Evolutionary conservation across 2,888 invertebrate genomes (phyloP), one percentile per base, ranked within the genome.

Genomic region (Lithophane ornitopus): DNA sequence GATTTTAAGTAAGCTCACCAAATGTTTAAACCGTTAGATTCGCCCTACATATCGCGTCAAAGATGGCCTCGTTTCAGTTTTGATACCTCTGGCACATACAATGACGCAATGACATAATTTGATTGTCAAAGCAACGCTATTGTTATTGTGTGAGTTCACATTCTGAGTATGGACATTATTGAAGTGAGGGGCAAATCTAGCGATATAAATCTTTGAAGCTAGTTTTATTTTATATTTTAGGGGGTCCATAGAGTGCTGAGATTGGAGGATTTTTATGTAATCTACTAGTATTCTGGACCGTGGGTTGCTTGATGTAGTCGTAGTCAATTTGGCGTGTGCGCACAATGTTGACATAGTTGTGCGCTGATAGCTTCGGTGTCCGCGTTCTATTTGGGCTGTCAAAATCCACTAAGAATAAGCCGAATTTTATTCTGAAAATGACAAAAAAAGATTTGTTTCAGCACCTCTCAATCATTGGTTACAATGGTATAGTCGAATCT

Each of bases 361-460:
- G 82, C 0, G 95, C 96, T 3, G 97, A 97, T 12, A 96, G 88
- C 82, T 96, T 96, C 0, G 96, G 94, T 2, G 93, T 96, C 56
- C 97, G 92, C 3, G 94, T 94, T 76, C 89, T 93, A 39, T 95
- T 89, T 22, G 94, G 91, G 78, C 94, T 94, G 19, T 92, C 82
- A 85, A 94, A 97, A 82, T 97, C 95, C 11, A 97, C 96, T 73
- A 93, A 91, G 85, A 93, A 96, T 22, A 97, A 89, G 2, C 97
- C 97, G 73, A 96, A 97, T 85, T 95, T 95, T 6, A 92, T 88
- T 26, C 96, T 96, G 93, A 19, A 94, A 94, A 66, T 26, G 28
- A 14, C 44, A 44, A 12, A 14, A 14, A 59, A 14, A 4, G 0
- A 44, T 54, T 28, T 44, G 12, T 1, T 14, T 65, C 0, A 28